A percentile compares a stretch with the other conserved stretches of the same genome.
Conservation (phyloP, 2,113 vertebrate genomes). For the Fregata magnificens region DNA sequence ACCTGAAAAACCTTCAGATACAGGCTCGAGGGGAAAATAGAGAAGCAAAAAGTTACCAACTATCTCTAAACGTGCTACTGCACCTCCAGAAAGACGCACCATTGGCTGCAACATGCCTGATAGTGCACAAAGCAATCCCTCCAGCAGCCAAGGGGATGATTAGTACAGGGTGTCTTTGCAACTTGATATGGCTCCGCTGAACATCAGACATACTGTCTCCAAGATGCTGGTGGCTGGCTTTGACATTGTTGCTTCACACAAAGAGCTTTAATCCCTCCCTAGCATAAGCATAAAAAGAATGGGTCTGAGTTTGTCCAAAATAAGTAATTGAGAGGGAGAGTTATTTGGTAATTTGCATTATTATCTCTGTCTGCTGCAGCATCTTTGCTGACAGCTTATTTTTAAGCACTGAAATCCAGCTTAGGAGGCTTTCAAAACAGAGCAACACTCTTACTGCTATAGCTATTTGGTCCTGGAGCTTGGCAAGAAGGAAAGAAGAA, state of each 20-base stretch:
- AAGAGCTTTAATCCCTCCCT: background rate
- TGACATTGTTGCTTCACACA: background rate
- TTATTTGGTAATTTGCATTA: background rate
- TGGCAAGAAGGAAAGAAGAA: background rate
- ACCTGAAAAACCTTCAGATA: background rate
- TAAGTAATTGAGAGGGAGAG: background rate
- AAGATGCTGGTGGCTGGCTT: background rate
- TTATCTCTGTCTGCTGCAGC: background rate
- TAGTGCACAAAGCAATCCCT: background rate
- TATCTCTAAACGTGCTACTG: background rate
- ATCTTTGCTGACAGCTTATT: constrained; percentile 1
- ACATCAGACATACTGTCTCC: background rate
- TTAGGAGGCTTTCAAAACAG: background rate
- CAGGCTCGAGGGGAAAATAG: fast-evolving
- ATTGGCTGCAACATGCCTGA: background rate
- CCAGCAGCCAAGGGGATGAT: background rate
- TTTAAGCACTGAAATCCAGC: background rate
- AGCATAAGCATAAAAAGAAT: background rate
- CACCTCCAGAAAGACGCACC: fast-evolving
- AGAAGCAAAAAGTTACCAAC: too few species aligned
- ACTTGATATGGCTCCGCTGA: background rate
- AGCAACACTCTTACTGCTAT: background rate
- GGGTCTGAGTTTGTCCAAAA: background rate
- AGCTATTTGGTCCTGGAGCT: background rate
- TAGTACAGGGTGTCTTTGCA: background rate